These are phyloP conservation scores for Rhinolophus sinicus DNA, from an alignment of 2,113 vertebrate species.

Conservation along the genomic window DNA sequence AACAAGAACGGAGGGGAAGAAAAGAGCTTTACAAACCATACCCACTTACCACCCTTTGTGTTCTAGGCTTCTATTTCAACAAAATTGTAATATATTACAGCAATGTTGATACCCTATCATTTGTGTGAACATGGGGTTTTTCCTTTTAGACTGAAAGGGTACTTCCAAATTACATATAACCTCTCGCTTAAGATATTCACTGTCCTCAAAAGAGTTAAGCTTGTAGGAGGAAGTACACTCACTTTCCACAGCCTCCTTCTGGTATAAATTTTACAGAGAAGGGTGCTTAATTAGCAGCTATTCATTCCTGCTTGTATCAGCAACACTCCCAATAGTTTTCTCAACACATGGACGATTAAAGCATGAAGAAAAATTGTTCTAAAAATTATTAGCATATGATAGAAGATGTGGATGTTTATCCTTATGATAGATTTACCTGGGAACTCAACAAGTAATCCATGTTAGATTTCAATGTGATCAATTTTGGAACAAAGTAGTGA, in stretches of 20 bases:
- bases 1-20: background rate
- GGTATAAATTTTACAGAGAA: conserved; percentile 12
- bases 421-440: background rate
- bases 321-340: background rate
- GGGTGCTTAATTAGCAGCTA: background rate
- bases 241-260: conserved; percentile 7
- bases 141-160: background rate
- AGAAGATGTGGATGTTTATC: background rate
- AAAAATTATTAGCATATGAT: background rate
- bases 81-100: background rate
- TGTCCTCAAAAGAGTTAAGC: background rate
- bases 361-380: background rate
- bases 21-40: background rate
- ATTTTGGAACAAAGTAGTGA: conserved; percentile 35
- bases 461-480: background rate
- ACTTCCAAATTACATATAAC: conserved; percentile 9
- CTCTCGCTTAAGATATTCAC: background rate
- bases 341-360: conserved; percentile 10
- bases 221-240: background rate
- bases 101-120: background rate
- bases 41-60: background rate
- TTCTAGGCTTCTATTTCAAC: background rate
- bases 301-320: conserved; percentile 7
- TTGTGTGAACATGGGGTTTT: background rate
- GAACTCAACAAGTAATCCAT: background rate